These are phyloP conservation scores for Daubentonia madagascariensis DNA, from an alignment of 2,113 vertebrate species.

Conservation along the genomic window DNA sequence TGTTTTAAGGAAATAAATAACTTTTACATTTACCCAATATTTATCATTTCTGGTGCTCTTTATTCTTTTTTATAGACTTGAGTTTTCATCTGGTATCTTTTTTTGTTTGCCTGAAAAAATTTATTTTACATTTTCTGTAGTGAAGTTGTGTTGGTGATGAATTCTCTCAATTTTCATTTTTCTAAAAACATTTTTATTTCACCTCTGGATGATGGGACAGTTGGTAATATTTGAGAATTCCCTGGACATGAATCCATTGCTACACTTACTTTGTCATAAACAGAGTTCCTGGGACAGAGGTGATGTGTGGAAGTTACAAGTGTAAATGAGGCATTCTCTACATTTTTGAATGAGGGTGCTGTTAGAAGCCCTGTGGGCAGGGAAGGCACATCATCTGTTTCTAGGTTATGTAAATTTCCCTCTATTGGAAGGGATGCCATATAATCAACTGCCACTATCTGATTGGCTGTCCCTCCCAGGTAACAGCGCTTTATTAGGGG, in stretches of 20 bases:
- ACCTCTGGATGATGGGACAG: neutral
- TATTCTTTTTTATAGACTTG: neutral
- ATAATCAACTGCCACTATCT: too few relatives aligned
- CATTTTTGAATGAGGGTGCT: too few relatives aligned
- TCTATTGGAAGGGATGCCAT: too few relatives aligned
- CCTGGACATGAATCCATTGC: neutral
- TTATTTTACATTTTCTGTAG: neutral
- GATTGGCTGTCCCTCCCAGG: too few relatives aligned
- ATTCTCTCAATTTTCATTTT: neutral
- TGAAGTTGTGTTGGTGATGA: neutral
- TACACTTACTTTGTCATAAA: neutral
- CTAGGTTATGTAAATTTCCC: too few relatives aligned
- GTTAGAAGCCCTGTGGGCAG: too few relatives aligned
- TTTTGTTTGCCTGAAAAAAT: neutral
- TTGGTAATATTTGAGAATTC: neutral
- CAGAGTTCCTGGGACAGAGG: neutral
- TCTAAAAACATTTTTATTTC: neutral
- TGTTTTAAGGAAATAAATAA: neutral
- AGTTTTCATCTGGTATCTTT: neutral
- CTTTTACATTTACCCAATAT: neutral
- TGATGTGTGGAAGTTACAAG: too few relatives aligned
- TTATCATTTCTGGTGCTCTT: neutral
- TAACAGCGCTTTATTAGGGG: too few relatives aligned
- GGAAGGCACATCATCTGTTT: too few relatives aligned
- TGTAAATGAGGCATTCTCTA: too few relatives aligned